Base-by-base conservation (phyloP, 2,113 vertebrate species). In the Micromys minutus region DNA sequence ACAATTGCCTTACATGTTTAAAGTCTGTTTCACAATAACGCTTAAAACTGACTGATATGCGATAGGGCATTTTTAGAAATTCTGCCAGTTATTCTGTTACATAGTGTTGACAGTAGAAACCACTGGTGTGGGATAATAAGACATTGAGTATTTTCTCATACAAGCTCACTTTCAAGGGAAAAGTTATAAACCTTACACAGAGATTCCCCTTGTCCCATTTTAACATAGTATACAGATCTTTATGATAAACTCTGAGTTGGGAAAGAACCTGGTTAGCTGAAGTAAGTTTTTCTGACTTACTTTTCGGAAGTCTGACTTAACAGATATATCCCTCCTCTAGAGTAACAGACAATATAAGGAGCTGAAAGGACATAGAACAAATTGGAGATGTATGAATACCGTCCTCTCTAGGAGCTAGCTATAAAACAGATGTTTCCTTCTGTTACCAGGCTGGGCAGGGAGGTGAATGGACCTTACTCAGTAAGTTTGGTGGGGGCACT, bases 11-110 rank as follows among this genome's bases (percentile, higher is more conserved):
- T 95, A 88, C 61, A 12, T 36, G 89, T 85, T 87, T 87, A 93
- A 93, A 45, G 47, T 76, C 34, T 36, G 94, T 92, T 84, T 96
- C 75, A 96, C 39, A 92, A 96, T 59, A 90, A 96, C 93, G 75
- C 80, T 79, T 61, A 84, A 85, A 91, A 89, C 55, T 63, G 93
- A 91, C 12, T 65, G 42, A 97, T 59, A 87, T 69, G 90, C 15
- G 87, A 8, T 85, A 69, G 47, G 74, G 36, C 19, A 91, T 79
- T 95, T 94, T 69, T 92, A 80, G 50, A 87, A 87, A 88, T 85
- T 59, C 88, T 95, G 67, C 52, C n/a, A 59, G 69, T 61, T 91
- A 91, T 76, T 45, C 93, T 87, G 61, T 94, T 42, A 96, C 42
- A 24, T 76, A 95, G 59, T 95, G 47, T 86, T 89, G 69, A 96